Conservation (phyloP, 2,888 invertebrate genomes). For the Phalera bucephala region DNA sequence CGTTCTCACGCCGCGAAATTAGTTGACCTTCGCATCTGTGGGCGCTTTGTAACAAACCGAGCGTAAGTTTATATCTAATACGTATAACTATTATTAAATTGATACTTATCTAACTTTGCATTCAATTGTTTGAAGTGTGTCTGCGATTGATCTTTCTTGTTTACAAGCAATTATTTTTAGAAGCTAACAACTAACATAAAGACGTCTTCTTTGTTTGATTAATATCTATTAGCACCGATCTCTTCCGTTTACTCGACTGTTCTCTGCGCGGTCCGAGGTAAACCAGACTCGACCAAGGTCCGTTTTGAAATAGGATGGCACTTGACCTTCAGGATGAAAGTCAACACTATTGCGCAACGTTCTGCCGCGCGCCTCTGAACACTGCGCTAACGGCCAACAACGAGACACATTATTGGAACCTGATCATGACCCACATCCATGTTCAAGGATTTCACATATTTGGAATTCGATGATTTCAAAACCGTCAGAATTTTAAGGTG, state of each 20-base stretch:
- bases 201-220: conserved; percentile 57
- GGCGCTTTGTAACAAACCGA: conserved; percentile 50
- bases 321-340: conserved; percentile 83
- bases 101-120: conserved; percentile 36
- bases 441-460: conserved; percentile 82
- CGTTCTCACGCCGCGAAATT: conserved; percentile 77
- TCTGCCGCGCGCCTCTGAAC: conserved; percentile 65
- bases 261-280: conserved; percentile 68
- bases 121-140: conserved; percentile 36
- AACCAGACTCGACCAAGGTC: conserved; percentile 77
- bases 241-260: conserved; percentile 70
- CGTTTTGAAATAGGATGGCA: conserved; percentile 82
- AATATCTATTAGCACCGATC: conserved; percentile 65
- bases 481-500: conserved; percentile 65
- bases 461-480: conserved; percentile 79
- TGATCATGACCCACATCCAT: conserved; percentile 79
- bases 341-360: conserved; percentile 78
- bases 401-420: conserved; percentile 74
- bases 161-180: conserved; percentile 35
- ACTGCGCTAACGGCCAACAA: conserved; percentile 76
- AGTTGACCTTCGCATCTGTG: conserved; percentile 68
- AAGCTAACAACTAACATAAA: conserved; percentile 42
- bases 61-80: conserved; percentile 39
- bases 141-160: conserved; percentile 32
- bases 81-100: conserved; percentile 29